A percentile compares a stretch with the other conserved stretches of the same genome.
Evolutionary conservation across 2,888 invertebrate genomes (phyloP).

Genomic region (Neocrepidodera transversa): DNA sequence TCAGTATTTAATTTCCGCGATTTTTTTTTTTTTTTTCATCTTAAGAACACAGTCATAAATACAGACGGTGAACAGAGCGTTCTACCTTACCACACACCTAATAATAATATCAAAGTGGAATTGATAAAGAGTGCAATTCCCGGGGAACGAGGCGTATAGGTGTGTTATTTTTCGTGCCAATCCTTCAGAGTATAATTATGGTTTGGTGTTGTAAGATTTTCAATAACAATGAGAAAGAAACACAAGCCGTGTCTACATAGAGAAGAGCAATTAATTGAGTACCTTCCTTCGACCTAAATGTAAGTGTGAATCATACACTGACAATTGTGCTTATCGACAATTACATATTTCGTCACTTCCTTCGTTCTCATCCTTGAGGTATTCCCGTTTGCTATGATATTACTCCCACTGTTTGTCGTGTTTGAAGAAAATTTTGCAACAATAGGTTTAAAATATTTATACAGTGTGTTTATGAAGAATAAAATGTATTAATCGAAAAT

Average conservation of each 20-base stretch:
- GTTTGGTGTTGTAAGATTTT: conserved; percentile 35
- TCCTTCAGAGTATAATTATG: conserved; percentile 37
- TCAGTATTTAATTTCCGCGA: conserved; percentile 22
- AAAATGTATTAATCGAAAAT: too few relatives aligned
- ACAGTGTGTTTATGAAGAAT: too few relatives aligned
- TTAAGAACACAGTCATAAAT: conserved; percentile 16
- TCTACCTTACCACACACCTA: conserved; percentile 35
- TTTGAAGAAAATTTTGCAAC: conserved; percentile 7
- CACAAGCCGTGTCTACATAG: conserved; percentile 29
- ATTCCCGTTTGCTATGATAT: conserved; percentile 2
- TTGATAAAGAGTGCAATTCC: conserved; percentile 34
- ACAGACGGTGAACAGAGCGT: conserved; percentile 21
- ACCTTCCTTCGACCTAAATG: conserved; percentile 28
- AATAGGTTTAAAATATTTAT: conserved; percentile 1
- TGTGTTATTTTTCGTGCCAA: conserved; percentile 36
- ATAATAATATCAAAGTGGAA: conserved; percentile 32
- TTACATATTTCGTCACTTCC: conserved; percentile 33
- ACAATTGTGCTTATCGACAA: conserved; percentile 23
- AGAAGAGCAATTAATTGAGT: conserved; percentile 32
- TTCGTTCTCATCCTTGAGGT: conserved; percentile 29
- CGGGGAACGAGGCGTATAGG: conserved; percentile 35
- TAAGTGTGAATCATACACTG: conserved; percentile 34
- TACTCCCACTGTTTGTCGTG: conserved; percentile 7
- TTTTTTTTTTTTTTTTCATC: conserved; percentile 21
- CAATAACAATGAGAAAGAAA: conserved; percentile 34